Base-by-base conservation (phyloP, 2,797 vertebrate species). In the Cyprinodon diabolis region DNA sequence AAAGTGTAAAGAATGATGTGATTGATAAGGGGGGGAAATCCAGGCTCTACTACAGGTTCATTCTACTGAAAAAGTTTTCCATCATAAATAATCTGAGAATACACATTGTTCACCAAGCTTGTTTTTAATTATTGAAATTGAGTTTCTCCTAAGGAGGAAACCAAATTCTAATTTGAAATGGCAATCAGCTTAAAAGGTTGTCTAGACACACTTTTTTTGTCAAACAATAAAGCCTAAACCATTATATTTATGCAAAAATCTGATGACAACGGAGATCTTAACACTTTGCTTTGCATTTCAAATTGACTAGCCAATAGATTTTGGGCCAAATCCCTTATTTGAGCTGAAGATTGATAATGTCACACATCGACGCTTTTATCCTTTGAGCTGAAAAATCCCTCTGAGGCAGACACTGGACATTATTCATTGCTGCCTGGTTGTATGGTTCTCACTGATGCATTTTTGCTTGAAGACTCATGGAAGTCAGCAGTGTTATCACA, bases 291-390 rank as follows among this genome's bases (percentile, higher is more conserved):
- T 23, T 69, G 60, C 30, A 5, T 5, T 25, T 62, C 47, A 68
- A 45, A 70, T 79, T 72, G 73, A 68, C 72, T 65, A 40, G 49
- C 35, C 40, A 66, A 66, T 37, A 14, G 70, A 69, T 77, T 81
- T 75, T 72, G 10, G 77, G 43, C 56, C 60, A 62, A 85, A 80
- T 69, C 75, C 65, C 37, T 69, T 76, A 71, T 73, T 85, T 76
- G 49, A 77, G 77, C 66, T 68, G 73, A 76, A 85, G 66, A 83
- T 48, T 77, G 68, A 86, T 69, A 51, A 83, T 78, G 84, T 87
- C 72, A 76, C 79, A 83, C 72, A 73, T 77, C 77, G 68, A 45
- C 49, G 72, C 70, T 79, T 71, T 86, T 77, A 88, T 79, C 74
- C 71, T 65, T 30, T 52, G 40, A 62, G 45, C 13, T 75, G 79